Evolutionary conservation across 2,888 invertebrate species (phyloP).

Genomic region (Apotomis turbidana): DNA sequence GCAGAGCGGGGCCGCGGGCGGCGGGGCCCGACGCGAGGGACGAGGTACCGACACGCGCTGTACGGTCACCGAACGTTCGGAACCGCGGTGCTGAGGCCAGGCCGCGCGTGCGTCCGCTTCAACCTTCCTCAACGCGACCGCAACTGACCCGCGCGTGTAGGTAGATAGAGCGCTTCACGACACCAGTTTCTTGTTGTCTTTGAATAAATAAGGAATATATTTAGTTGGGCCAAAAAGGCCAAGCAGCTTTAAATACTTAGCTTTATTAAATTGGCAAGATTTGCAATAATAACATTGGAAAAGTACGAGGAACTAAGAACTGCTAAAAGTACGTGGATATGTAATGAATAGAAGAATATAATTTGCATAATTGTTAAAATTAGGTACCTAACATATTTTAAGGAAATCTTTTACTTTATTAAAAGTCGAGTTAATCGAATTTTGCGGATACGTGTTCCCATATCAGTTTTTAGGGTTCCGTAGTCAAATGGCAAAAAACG

Average conservation of each 20-base stretch:
- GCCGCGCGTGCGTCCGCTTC: slow-evolving; percentile 81
- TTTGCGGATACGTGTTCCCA: too few relatives aligned
- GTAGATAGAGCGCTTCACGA: slow-evolving; percentile 38
- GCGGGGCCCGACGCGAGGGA: slow-evolving; percentile 59
- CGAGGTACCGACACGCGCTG: slow-evolving; percentile 81
- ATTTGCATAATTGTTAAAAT: too few relatives aligned
- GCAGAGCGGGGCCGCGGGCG: slow-evolving; percentile 51
- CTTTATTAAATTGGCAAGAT: not conserved
- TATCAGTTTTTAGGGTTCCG: too few relatives aligned
- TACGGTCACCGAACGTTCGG: slow-evolving; percentile 80
- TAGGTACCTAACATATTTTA: too few relatives aligned
- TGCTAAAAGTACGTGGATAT: too few relatives aligned
- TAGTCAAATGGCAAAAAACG: too few relatives aligned
- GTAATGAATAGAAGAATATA: too few relatives aligned
- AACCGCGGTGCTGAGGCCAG: slow-evolving; percentile 74
- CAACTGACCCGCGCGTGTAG: slow-evolving; percentile 76
- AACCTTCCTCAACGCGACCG: slow-evolving; percentile 84
- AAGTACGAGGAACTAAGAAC: too few relatives aligned
- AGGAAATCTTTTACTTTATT: too few relatives aligned
- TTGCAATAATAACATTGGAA: too few relatives aligned
- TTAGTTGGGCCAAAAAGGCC: slow-evolving; percentile 15
- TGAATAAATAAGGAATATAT: slow-evolving; percentile 25
- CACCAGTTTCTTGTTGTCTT: slow-evolving; percentile 35
- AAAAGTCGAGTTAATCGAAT: too few relatives aligned
- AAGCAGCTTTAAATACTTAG: not conserved